Conservation (phyloP, 2,113 vertebrate species). For the Sisor rabdophorus region DNA sequence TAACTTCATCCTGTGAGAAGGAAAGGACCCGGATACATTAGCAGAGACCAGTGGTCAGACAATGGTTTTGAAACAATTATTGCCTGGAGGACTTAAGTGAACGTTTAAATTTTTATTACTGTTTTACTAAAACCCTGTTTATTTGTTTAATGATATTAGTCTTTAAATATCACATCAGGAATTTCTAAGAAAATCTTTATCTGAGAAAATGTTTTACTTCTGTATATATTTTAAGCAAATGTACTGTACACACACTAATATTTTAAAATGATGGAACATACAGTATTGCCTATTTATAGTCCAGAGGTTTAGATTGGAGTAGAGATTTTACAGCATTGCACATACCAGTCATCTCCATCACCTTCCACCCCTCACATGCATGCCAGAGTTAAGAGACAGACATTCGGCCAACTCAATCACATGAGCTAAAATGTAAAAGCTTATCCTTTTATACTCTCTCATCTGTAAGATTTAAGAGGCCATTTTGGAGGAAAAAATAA, state of each 20-base stretch:
- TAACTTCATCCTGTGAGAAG: too few relatives aligned
- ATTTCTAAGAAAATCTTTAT: too few relatives aligned
- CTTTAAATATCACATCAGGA: too few relatives aligned
- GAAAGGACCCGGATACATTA: too few relatives aligned
- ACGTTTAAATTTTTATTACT: too few relatives aligned
- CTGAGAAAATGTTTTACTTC: too few relatives aligned
- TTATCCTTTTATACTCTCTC: slow-evolving; percentile 37
- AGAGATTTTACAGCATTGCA: slow-evolving; percentile 25
- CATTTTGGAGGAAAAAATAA: slow-evolving; percentile 17
- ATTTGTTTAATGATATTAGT: too few relatives aligned
- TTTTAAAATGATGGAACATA: neutral
- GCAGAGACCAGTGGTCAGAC: too few relatives aligned
- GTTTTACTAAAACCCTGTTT: too few relatives aligned
- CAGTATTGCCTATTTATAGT: slow-evolving; percentile 15
- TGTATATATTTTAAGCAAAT: neutral
- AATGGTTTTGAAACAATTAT: too few relatives aligned
- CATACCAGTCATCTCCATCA: slow-evolving; percentile 27
- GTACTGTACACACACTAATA: neutral
- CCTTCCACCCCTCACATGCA: slow-evolving; percentile 10
- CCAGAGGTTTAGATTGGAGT: neutral
- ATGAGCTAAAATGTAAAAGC: slow-evolving; percentile 44
- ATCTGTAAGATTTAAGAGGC: slow-evolving; percentile 38
- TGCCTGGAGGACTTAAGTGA: too few relatives aligned
- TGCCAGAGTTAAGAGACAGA: slow-evolving; percentile 7
- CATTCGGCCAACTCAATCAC: slow-evolving; percentile 42